Conservation (phyloP, 2,797 vertebrate species). For the Heterohyrax brucei region DNA sequence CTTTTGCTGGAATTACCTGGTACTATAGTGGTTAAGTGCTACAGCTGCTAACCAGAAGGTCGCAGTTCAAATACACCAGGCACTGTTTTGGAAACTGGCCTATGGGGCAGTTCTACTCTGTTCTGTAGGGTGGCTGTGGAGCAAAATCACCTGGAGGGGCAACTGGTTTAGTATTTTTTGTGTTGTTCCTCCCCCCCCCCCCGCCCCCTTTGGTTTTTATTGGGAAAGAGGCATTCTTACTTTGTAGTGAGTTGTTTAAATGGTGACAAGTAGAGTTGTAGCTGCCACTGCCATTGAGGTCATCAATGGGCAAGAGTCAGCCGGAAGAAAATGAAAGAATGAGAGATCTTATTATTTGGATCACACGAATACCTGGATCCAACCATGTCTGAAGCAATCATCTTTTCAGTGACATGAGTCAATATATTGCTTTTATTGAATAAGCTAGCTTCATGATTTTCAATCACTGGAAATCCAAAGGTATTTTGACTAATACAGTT, state of each 20-base stretch:
- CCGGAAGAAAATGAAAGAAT: neutral
- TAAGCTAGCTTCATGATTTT: neutral
- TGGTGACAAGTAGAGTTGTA: neutral
- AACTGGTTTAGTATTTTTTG: no score
- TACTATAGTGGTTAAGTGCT: no score
- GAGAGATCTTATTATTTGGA: neutral
- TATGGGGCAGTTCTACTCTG: no score
- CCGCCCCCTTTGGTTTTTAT: no score
- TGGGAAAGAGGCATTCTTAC: neutral
- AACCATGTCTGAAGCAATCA: neutral
- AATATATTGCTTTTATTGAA: neutral
- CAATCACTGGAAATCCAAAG: neutral
- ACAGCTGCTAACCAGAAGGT: no score
- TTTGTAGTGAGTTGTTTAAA: neutral
- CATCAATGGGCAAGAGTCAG: neutral
- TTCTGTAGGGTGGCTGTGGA: no score
- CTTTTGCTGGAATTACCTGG: neutral
- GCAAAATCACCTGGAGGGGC: no score
- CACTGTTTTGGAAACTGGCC: no score
- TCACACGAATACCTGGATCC: neutral
- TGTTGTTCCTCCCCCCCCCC: no score
- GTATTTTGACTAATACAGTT: neutral
- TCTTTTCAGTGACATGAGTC: neutral
- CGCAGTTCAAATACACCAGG: no score
- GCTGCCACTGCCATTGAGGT: neutral